A percentile compares a stretch with the other conserved stretches of the same genome.
Evolutionary conservation across 2,888 invertebrate genomes (phyloP).

Genomic region (Eristalis arbustorum): DNA sequence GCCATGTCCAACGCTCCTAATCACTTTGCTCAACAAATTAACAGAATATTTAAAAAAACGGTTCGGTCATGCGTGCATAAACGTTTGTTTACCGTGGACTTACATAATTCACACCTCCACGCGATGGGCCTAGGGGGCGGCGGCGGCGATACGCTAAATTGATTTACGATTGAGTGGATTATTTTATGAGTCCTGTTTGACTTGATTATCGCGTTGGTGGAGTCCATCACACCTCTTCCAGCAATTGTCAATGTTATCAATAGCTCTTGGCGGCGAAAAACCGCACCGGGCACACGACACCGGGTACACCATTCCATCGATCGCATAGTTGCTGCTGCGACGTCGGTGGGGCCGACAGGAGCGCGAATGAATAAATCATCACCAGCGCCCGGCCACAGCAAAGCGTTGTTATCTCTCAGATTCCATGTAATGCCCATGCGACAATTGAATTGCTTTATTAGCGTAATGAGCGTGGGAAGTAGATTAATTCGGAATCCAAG

Average conservation of each 20-base stretch:
- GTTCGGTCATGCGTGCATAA: not conserved
- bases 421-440: conserved; percentile 25
- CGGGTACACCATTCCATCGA: not conserved
- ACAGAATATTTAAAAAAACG: not conserved
- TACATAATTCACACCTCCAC: not conserved
- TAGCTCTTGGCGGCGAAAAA: not conserved
- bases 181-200: not conserved
- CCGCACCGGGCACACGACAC: not conserved
- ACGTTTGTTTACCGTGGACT: not conserved
- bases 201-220: not conserved
- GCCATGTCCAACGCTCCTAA: not conserved
- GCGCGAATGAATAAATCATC: conserved; percentile 38
- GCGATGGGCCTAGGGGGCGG: not conserved
- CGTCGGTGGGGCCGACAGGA: not conserved
- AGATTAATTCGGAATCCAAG: conserved; percentile 14
- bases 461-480: conserved; percentile 41
- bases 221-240: not conserved
- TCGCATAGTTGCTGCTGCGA: not conserved
- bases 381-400: not conserved
- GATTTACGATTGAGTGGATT: not conserved
- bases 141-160: not conserved
- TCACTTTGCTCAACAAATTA: not conserved
- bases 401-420: conserved; percentile 35
- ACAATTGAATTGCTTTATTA: conserved; percentile 22
- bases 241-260: conserved; percentile 22